phyloP scores from a whole-genome alignment of 2,797 vertebrate species.

The Pseudomugil gertrudae region DNA sequence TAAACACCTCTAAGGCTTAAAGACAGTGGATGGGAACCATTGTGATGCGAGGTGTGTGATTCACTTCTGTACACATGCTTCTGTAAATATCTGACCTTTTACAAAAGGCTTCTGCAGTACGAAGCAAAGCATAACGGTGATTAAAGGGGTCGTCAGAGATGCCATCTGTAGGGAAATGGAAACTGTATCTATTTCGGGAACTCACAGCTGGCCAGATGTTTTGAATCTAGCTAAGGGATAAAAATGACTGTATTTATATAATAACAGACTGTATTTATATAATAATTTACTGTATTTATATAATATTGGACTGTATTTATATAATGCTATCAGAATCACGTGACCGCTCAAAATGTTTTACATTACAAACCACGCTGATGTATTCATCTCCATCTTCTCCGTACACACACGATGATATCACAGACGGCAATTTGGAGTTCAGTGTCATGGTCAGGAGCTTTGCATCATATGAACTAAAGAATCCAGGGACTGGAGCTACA shows the following conservation, averaged over 20 bases:
- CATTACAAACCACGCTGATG: background rate
- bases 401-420: background rate
- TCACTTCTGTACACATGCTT: constrained; percentile 12
- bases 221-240: background rate
- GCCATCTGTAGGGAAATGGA: constrained; percentile 7
- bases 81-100: constrained; percentile 16
- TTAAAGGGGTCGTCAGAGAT: constrained; percentile 13
- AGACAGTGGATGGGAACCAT: constrained; percentile 5
- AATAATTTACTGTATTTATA: too few species aligned
- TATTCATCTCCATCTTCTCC: background rate
- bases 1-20: constrained; percentile 37
- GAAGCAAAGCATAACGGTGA: background rate
- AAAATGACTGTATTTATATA: background rate
- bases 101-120: background rate
- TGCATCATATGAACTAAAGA: background rate
- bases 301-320: background rate
- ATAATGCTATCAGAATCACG: background rate
- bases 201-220: constrained; percentile 5
- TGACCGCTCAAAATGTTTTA: background rate
- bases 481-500: background rate
- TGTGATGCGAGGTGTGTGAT: constrained; percentile 24
- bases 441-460: background rate
- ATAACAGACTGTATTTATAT: background rate
- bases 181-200: constrained; percentile 8
- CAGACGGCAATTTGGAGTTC: background rate